Evolutionary conservation across 2,888 invertebrate species (phyloP).

Genomic region (Sceliomorpha sp.): DNA sequence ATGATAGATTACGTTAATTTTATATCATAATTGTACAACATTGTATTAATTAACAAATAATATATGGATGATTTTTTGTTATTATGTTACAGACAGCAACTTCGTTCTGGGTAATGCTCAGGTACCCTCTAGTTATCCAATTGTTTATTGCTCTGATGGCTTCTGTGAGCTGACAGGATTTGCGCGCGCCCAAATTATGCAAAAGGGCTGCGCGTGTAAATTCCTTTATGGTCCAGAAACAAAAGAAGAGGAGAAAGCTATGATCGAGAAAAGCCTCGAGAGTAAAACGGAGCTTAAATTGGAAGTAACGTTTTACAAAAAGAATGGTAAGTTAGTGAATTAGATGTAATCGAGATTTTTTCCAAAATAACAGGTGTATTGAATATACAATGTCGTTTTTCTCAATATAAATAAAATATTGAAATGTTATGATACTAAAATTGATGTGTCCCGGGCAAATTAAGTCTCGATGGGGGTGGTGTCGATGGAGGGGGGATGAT

Average conservation of each 20-base stretch:
- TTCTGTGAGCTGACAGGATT: constrained; percentile 97
- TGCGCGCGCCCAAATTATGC: constrained; percentile 97
- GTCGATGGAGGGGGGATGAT: constrained; percentile 32
- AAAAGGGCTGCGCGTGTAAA: constrained; percentile 97
- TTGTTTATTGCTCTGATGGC: constrained; percentile 97
- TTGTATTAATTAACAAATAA: neutral
- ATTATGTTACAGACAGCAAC: constrained; percentile 90
- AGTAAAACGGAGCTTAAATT: constrained; percentile 95
- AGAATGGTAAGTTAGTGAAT: constrained; percentile 88
- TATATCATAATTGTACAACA: no score
- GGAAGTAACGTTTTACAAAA: constrained; percentile 97
- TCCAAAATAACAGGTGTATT: no score
- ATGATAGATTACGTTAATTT: no score
- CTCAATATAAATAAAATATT: no score
- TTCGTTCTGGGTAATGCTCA: constrained; percentile 98
- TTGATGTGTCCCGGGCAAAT: no score
- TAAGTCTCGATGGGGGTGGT: no score
- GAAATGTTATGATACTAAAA: no score
- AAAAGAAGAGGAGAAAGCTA: constrained; percentile 91
- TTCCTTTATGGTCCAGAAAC: constrained; percentile 96
- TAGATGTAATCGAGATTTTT: no score
- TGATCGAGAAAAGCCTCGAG: constrained; percentile 94
- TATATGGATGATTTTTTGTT: constrained; percentile 70
- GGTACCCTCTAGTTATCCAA: constrained; percentile 92
- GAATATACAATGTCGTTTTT: neutral